Percentiles rank a stretch among this genome's conserved stretches.
phyloP scores from a whole-genome alignment of 2,797 vertebrate genomes.

The Chaetophractus vellerosus region DNA sequence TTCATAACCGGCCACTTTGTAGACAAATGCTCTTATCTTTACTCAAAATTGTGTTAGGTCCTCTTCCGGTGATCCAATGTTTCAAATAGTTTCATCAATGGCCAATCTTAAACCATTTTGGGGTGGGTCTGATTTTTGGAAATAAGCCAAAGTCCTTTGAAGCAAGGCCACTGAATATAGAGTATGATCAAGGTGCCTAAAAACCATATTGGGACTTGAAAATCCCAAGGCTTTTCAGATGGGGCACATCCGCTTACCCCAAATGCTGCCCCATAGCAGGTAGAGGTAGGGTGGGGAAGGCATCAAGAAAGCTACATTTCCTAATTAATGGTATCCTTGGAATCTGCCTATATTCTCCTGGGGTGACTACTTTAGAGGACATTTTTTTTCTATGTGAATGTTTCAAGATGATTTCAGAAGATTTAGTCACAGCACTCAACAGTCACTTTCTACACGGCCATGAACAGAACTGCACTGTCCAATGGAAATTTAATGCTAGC shows the following conservation, averaged over 20 bases:
- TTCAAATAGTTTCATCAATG: neutral
- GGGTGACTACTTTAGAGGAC: neutral
- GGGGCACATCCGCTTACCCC: neutral
- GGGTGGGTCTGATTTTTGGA: neutral
- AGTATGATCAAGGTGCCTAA: neutral
- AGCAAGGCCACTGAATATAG: neutral
- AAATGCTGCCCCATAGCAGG: neutral
- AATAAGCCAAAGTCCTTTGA: neutral
- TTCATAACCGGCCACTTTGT: neutral
- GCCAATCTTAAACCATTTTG: neutral
- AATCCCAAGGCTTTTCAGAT: neutral
- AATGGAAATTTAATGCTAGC: neutral
- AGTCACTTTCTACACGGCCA: neutral
- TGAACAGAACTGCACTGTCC: neutral
- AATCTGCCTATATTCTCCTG: neutral
- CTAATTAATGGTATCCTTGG: neutral
- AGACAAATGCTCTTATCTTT: neutral
- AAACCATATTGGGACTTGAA: neutral
- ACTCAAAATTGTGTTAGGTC: neutral
- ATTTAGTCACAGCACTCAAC: neutral
- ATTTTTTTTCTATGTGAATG: neutral
- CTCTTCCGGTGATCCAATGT: neutral
- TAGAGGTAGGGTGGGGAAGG: neutral
- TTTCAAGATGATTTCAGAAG: constrained; percentile 25
- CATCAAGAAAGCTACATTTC: neutral